These are phyloP conservation scores for Chelon auratus DNA, from an alignment of 2,797 vertebrate species.

Conservation along the genomic window DNA sequence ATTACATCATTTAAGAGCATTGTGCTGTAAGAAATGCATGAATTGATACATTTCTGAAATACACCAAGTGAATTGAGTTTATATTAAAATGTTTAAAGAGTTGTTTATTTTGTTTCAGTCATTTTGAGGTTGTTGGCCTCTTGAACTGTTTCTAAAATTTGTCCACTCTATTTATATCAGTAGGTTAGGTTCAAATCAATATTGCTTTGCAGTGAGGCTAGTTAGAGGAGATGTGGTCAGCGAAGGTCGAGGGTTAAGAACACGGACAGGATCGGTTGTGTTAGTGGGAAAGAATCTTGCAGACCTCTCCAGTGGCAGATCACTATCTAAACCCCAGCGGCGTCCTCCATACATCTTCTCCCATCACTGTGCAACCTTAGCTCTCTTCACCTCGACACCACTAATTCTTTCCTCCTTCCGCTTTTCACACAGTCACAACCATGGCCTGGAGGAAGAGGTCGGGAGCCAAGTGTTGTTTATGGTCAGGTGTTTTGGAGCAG, in stretches of 20 bases:
- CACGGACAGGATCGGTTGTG: conserved; percentile 47
- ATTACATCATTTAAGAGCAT: conserved; percentile 12
- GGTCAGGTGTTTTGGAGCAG: conserved; percentile 26
- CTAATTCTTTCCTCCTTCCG: conserved; percentile 31
- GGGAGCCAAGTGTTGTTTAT: conserved; percentile 18
- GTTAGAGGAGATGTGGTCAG: conserved; percentile 12
- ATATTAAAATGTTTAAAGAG: neutral
- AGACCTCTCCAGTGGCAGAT: conserved; percentile 67
- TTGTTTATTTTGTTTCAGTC: no score
- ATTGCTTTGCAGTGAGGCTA: neutral
- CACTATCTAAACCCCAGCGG: conserved; percentile 67
- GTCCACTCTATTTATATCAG: no score
- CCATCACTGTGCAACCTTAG: conserved; percentile 42
- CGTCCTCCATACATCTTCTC: conserved; percentile 52
- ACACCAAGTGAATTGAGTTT: neutral
- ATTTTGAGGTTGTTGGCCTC: no score
- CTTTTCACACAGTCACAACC: conserved; percentile 44
- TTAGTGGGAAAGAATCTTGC: conserved; percentile 62
- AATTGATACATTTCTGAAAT: conserved; percentile 10
- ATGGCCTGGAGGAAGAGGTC: conserved; percentile 33
- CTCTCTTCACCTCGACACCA: conserved; percentile 56
- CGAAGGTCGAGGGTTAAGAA: conserved; percentile 59
- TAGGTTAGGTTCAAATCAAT: no score
- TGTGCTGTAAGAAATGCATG: neutral
- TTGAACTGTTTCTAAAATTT: no score